Conservation (phyloP, 2,888 invertebrate species). For the Minunthozetes semirufus region DNA sequence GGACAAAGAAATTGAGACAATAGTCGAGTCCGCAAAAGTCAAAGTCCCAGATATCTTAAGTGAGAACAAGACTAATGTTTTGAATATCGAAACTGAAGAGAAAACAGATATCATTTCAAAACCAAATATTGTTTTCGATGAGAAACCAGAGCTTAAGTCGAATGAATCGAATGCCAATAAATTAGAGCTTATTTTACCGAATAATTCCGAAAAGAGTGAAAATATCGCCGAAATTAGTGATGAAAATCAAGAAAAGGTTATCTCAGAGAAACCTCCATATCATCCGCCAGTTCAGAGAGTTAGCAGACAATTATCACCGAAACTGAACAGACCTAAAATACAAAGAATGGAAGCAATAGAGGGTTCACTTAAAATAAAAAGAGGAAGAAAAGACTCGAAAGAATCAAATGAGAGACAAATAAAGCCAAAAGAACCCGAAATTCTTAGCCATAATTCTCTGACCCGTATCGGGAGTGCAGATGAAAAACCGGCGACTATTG, state of each 20-base stretch:
- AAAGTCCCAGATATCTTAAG: slow-evolving; percentile 49
- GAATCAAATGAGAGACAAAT: not conserved
- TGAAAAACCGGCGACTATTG: not conserved
- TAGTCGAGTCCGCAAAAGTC: slow-evolving; percentile 74
- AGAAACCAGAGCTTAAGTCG: not conserved
- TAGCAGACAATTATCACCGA: not conserved
- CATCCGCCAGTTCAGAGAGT: slow-evolving; percentile 20
- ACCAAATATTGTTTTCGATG: not conserved
- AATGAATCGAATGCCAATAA: slow-evolving; percentile 16
- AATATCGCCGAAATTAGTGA: not conserved
- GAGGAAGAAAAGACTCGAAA: not conserved
- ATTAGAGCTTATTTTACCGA: not conserved
- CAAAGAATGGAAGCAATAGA: slow-evolving; percentile 36
- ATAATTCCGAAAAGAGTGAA: not conserved
- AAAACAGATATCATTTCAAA: not conserved
- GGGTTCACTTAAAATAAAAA: slow-evolving; percentile 29
- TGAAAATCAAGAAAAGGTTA: not conserved
- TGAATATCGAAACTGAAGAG: not conserved
- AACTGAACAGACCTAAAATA: slow-evolving; percentile 16
- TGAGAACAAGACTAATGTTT: not conserved
- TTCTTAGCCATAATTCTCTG: not conserved
- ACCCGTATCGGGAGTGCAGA: slow-evolving; percentile 10
- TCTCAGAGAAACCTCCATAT: not conserved
- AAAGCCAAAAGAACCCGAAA: not conserved
- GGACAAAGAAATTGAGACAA: slow-evolving; percentile 79